These are phyloP conservation scores for Pinctada fucata DNA, from an alignment of 2,888 invertebrate genomes.

Conservation along the genomic window DNA sequence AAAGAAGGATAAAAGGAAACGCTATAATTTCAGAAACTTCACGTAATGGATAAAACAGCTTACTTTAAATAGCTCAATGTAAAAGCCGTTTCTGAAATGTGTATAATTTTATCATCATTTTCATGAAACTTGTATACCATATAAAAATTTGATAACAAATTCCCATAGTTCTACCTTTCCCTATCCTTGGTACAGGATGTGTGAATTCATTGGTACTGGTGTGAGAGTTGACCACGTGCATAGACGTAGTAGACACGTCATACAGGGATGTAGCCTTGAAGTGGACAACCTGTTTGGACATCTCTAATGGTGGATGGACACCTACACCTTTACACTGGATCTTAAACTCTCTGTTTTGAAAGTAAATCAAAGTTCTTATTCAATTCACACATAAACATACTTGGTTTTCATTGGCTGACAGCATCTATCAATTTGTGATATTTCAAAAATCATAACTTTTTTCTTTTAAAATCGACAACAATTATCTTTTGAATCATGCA, in stretches of 20 bases:
- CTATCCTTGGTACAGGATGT: conserved; percentile 76
- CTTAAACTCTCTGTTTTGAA: conserved; percentile 70
- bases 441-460: no score
- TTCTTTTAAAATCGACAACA: no score
- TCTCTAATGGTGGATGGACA: conserved; percentile 74
- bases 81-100: no score
- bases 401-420: no score
- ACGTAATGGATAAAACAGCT: no score
- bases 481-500: no score
- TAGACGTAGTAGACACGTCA: conserved; percentile 67
- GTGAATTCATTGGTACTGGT: conserved; percentile 74
- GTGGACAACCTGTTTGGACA: conserved; percentile 74
- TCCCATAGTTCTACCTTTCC: conserved; percentile 64
- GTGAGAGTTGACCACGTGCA: conserved; percentile 75
- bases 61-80: no score
- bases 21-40: no score
- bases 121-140: no score
- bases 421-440: no score
- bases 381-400: background rate
- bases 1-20: no score
- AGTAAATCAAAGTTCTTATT: background rate
- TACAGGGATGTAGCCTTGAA: conserved; percentile 76
- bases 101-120: no score
- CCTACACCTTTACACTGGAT: conserved; percentile 74
- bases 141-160: background rate